Evolutionary conservation across 1,140 invertebrate genomes (phyloP), one percentile per base, ranked within the genome.

Genomic region (Elymnias hypermnestra): DNA sequence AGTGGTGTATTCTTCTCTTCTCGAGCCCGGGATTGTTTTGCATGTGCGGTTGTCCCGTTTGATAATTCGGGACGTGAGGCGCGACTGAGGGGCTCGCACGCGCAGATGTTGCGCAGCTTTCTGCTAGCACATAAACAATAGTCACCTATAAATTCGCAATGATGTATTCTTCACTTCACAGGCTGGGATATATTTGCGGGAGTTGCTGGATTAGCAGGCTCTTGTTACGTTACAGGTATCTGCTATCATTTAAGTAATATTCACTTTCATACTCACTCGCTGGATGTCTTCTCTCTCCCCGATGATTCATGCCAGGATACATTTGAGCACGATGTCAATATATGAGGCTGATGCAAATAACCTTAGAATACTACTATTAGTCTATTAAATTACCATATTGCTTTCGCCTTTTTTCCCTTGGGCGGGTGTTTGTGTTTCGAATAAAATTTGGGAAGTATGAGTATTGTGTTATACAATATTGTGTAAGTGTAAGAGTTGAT

Each of bases 11-110:
- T 67, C 96, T 84, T 56, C 96, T 88, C 82, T 97, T 97, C 79
- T 98, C 97, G 52, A 98, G 82, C 77, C 98, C 96, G 0, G 96
- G 97, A 86, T 98, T 98, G 81, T 98, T 98, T 60, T 96, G 90
- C 53, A 29, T 12, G 8, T 10, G 26, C 96, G 89, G 86, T 98
- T 97, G 87, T 97, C 97, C 71, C 91, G 92, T 29, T 76, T 69
- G 5, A 49, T 29, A 12, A 54, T 43, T 4, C 57, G 57, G 9
- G 72, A 78, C 13, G 49, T 74, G 47, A 62, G 84, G 37, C 64
- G 65, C 28, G 63, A 63, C 4, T 29, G 26, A 29, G 10, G 26
- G 5, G 26, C 26, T 29, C 9, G 26, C 26, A 12, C 26, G 26
- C 5, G 13, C 26, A 10, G 26, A 12, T 29, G 26, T 12, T 2